Conservation (phyloP, 2,113 vertebrate genomes). For the Vanacampus margaritifer region DNA sequence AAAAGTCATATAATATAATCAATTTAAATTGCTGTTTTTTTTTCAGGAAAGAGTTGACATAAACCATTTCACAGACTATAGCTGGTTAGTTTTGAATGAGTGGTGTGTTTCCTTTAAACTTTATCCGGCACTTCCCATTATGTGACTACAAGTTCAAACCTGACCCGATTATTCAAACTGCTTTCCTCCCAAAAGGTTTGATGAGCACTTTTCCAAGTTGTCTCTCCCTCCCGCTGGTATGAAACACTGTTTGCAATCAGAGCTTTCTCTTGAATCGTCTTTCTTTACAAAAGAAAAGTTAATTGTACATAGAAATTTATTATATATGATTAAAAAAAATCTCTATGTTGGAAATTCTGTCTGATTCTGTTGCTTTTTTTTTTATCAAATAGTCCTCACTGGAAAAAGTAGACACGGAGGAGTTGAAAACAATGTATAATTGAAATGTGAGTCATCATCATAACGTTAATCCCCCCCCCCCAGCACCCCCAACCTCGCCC, state of each 20-base stretch:
- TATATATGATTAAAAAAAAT: constrained; percentile 74
- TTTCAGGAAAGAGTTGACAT: too few relatives aligned
- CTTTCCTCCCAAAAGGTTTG: constrained; percentile 30
- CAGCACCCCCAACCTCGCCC: too few relatives aligned
- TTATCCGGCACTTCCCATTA: background rate
- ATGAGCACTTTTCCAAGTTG: constrained; percentile 72
- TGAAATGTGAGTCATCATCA: background rate
- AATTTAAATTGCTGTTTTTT: too few relatives aligned
- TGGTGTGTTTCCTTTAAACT: too few relatives aligned
- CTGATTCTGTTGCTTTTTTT: constrained; percentile 12
- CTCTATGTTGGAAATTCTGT: constrained; percentile 67
- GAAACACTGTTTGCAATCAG: constrained; percentile 77
- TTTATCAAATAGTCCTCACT: background rate
- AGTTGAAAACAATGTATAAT: too few relatives aligned
- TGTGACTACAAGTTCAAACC: constrained; percentile 22
- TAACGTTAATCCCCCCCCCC: too few relatives aligned
- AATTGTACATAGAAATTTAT: constrained; percentile 79
- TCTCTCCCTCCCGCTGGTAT: constrained; percentile 65
- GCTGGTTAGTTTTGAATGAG: too few relatives aligned
- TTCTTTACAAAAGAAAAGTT: constrained; percentile 72
- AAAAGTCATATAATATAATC: too few relatives aligned
- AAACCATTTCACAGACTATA: too few relatives aligned
- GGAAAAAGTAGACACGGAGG: background rate
- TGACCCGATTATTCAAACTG: background rate
- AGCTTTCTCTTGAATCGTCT: constrained; percentile 68